Percentiles rank a stretch among this genome's conserved stretches.
These are phyloP conservation scores for Theristus sp. DNA, from an alignment of 2,888 invertebrate genomes.

Conservation along the genomic window DNA sequence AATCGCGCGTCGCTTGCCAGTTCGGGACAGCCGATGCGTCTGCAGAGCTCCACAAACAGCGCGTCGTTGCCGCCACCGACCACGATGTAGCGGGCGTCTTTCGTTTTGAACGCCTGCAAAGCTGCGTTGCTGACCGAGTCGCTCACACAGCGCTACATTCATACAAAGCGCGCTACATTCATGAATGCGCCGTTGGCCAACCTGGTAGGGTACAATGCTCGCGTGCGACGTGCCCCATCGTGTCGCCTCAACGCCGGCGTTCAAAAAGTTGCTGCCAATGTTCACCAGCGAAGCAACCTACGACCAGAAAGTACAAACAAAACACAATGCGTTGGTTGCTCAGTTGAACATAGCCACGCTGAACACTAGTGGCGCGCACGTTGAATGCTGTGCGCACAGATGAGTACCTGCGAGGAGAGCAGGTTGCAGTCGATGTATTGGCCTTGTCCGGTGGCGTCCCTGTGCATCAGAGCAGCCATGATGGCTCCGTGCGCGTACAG, in stretches of 20 bases:
- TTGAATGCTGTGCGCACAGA: background rate
- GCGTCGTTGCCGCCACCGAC: slow-evolving; percentile 64
- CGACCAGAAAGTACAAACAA: slow-evolving; percentile 8
- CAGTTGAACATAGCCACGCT: background rate
- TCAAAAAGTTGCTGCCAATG: slow-evolving; percentile 70
- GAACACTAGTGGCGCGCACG: background rate
- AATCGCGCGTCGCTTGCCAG: slow-evolving; percentile 48
- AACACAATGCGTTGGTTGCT: background rate
- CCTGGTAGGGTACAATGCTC: slow-evolving; percentile 82
- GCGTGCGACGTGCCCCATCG: slow-evolving; percentile 83
- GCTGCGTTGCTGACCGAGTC: too few relatives aligned
- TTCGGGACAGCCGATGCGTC: slow-evolving; percentile 42
- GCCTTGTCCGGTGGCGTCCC: slow-evolving; percentile 44
- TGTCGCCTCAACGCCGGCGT: slow-evolving; percentile 54
- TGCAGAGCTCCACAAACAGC: slow-evolving; percentile 52
- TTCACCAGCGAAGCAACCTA: slow-evolving; percentile 62
- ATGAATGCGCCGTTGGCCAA: slow-evolving; percentile 5
- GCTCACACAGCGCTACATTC: background rate
- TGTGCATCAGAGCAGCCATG: slow-evolving; percentile 55
- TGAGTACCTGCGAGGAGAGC: slow-evolving; percentile 60
- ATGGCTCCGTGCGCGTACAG: slow-evolving; percentile 85
- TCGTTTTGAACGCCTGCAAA: slow-evolving; percentile 50
- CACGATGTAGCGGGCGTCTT: slow-evolving; percentile 49
- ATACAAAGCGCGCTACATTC: background rate
- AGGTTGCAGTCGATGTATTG: slow-evolving; percentile 83